Conservation (phyloP, 2,797 vertebrate species). For the Catamblyrhynchus diadema region DNA sequence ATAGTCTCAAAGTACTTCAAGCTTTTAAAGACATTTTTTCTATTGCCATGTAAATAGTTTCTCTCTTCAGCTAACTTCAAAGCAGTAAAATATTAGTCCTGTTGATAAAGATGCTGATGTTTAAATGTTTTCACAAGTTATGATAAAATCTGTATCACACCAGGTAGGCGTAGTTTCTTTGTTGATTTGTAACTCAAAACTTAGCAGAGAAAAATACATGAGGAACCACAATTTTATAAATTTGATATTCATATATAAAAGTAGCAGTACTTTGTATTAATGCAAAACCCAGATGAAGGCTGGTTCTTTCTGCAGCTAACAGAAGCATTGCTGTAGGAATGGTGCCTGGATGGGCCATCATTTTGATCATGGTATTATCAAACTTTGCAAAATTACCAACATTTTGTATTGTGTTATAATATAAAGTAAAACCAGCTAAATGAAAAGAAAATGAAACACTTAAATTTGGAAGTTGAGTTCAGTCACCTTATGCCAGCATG, state of each 20-base stretch:
- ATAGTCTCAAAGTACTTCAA: not conserved
- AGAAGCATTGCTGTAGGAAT: not conserved
- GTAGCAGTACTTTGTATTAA: not conserved
- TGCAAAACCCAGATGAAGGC: not conserved
- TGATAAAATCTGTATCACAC: not conserved
- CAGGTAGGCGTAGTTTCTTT: not conserved
- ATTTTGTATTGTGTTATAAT: not conserved
- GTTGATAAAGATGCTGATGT: not conserved
- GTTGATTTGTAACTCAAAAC: not conserved
- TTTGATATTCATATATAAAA: not conserved
- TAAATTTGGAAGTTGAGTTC: not conserved
- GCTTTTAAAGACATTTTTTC: not conserved
- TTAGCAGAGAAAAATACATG: not conserved
- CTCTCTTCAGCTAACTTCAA: not conserved
- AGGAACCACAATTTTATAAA: not conserved
- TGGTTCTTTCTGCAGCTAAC: not conserved
- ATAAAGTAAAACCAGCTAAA: not conserved
- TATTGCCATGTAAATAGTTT: not conserved
- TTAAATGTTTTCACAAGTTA: not conserved
- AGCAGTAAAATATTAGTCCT: not conserved
- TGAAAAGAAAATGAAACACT: not conserved
- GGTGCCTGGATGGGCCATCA: not conserved
- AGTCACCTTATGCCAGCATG: not conserved
- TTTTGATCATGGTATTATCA: not conserved
- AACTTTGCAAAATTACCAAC: not conserved